phyloP scores from a whole-genome alignment of 1,140 invertebrate genomes.

The Microplitis demolitor region DNA sequence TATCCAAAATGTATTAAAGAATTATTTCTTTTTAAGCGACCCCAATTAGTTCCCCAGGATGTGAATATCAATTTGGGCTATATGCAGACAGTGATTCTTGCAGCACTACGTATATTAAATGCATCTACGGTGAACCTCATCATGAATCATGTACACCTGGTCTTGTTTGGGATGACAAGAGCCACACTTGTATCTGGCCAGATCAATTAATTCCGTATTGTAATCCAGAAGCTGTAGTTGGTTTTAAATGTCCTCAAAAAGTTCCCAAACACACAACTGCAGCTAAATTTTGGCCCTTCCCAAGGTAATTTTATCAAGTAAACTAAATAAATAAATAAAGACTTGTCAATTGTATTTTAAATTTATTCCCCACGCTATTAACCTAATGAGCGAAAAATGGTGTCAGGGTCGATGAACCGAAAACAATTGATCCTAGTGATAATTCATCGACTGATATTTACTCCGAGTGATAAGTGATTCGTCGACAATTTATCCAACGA shows the following conservation, averaged over 20 bases:
- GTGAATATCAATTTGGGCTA: constrained; percentile 87
- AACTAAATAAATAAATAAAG: no score
- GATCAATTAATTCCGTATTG: constrained; percentile 85
- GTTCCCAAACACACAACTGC: constrained; percentile 77
- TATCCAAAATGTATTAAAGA: not conserved
- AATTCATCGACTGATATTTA: no score
- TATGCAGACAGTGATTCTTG: constrained; percentile 80
- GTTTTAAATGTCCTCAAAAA: constrained; percentile 83
- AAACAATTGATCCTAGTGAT: no score
- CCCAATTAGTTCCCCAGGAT: constrained; percentile 77
- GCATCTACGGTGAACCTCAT: constrained; percentile 79
- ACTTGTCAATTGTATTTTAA: no score
- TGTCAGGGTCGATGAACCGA: no score
- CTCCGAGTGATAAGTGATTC: no score
- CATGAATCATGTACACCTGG: constrained; percentile 83
- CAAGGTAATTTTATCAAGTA: constrained; percentile 55
- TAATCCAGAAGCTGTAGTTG: constrained; percentile 83
- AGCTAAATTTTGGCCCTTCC: constrained; percentile 89
- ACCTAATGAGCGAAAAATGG: no score
- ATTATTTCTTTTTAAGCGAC: constrained; percentile 66
- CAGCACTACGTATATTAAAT: constrained; percentile 85
- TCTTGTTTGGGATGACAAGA: constrained; percentile 85
- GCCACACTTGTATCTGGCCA: constrained; percentile 91
- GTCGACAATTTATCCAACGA: no score
- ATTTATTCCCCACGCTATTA: no score